Base-by-base conservation (phyloP, 2,888 invertebrate species). In the Epirrhoe tristata region DNA sequence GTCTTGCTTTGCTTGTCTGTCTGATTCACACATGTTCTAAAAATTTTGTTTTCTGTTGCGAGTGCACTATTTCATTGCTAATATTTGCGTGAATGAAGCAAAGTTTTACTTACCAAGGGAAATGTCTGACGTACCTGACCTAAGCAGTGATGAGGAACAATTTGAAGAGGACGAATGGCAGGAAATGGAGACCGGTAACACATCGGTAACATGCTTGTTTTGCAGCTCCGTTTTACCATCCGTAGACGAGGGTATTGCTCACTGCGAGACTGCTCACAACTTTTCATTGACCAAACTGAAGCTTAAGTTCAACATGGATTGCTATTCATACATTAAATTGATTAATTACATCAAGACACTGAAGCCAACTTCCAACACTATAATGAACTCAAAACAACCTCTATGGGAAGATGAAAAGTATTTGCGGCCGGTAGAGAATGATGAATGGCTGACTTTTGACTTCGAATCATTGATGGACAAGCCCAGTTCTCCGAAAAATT, bases 371-470 rank as follows among this genome's bases (percentile, higher is more conserved):
- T 88, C 96, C 0, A 94, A 95, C 67, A 93, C 94, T 52, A 85
- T 96, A 52, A 91, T 94, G 73, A 86, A 89, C 6, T 83, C 94
- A 14, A 87, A 91, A 54, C 85, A 89, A 68, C 89, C 94, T 1
- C 83, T 95, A 5, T 98, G 98, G 98, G 94, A 95, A 10, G 95
- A 95, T 77, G 97, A 98, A 63, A 95, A 95, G 74, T 98, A 97
- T 84, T 91, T 98, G 66, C 96, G 95, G 81, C 97, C 98, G 0
- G 94, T 95, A 5, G 95, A 95, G 69, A 95, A 96, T 81, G 98
- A 98, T 83, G 95, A 96, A 8, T 97, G 98, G 96, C 87, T 98
- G 51, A 97, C 96, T 95, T 96, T 96, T 84, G 98, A 97, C 95
- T 95, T 91, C 67, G 93, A 93, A 55, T 89, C 91, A n/a, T 71